A percentile compares a stretch with the other conserved stretches of the same genome.
Evolutionary conservation across 2,797 vertebrate species (phyloP).

Genomic region (Hemitrygon akajei): DNA sequence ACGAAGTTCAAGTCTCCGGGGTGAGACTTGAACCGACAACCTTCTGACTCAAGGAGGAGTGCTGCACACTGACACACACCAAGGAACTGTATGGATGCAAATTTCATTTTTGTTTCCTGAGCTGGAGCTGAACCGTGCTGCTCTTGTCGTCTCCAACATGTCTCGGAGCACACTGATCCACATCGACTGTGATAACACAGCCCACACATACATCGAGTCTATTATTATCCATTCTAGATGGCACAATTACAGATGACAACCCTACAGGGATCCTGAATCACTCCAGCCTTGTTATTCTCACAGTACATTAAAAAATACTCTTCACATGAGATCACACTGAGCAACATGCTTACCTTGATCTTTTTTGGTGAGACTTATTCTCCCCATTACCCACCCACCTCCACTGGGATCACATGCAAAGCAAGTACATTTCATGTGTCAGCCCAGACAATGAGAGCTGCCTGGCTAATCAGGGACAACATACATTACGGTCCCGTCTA

Average conservation of each 20-base stretch:
- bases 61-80: background rate
- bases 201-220: constrained; percentile 5
- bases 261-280: constrained; percentile 19
- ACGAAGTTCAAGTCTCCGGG: background rate
- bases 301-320: background rate
- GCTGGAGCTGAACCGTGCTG: background rate
- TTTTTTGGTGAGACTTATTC: background rate
- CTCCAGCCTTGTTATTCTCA: constrained; percentile 26
- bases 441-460: background rate
- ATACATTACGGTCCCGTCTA: background rate
- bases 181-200: constrained; percentile 10
- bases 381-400: background rate
- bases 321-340: background rate
- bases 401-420: background rate
- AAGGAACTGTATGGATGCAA: background rate
- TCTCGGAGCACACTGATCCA: background rate
- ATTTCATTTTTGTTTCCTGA: background rate
- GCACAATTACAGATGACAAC: constrained; percentile 31
- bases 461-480: background rate
- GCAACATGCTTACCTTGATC: background rate
- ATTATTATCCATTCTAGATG: constrained; percentile 27
- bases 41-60: background rate
- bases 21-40: background rate
- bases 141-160: background rate
- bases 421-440: background rate